These are phyloP conservation scores for Papilio elwesi DNA, from an alignment of 2,888 invertebrate species.

Conservation along the genomic window DNA sequence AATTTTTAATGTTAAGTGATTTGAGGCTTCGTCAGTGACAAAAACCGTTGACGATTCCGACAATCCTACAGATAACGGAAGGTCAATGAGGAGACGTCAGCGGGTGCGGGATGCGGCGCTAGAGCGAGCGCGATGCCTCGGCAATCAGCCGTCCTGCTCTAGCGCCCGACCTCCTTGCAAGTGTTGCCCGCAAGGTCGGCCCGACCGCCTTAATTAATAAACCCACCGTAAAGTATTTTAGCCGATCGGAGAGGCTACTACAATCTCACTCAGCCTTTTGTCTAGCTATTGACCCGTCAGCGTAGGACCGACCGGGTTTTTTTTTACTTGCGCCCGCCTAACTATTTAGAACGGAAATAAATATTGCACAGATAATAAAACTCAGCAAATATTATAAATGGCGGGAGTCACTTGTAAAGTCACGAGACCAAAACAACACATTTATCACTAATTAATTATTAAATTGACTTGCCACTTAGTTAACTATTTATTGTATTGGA, in stretches of 20 bases:
- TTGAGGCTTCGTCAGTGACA: constrained; percentile 41
- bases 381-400: constrained; percentile 29
- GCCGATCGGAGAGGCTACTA: constrained; percentile 80
- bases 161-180: constrained; percentile 73
- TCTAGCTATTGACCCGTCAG: constrained; percentile 79
- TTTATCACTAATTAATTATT: too few relatives aligned
- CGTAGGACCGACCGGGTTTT: constrained; percentile 54
- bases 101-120: constrained; percentile 60
- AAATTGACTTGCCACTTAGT: too few relatives aligned
- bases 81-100: constrained; percentile 81
- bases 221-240: constrained; percentile 84
- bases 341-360: constrained; percentile 32
- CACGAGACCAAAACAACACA: not conserved
- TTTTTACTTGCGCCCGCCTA: constrained; percentile 58
- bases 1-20: constrained; percentile 32
- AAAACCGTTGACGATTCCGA: constrained; percentile 55
- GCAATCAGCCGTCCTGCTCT: constrained; percentile 62
- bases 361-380: constrained; percentile 39
- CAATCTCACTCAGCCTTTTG: constrained; percentile 80
- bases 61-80: constrained; percentile 79
- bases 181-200: constrained; percentile 83
- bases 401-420: constrained; percentile 9
- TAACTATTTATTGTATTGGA: too few relatives aligned
- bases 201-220: constrained; percentile 84
- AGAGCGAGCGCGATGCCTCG: constrained; percentile 49